phyloP scores from a whole-genome alignment of 2,113 vertebrate species.

The Tichodroma muraria region DNA sequence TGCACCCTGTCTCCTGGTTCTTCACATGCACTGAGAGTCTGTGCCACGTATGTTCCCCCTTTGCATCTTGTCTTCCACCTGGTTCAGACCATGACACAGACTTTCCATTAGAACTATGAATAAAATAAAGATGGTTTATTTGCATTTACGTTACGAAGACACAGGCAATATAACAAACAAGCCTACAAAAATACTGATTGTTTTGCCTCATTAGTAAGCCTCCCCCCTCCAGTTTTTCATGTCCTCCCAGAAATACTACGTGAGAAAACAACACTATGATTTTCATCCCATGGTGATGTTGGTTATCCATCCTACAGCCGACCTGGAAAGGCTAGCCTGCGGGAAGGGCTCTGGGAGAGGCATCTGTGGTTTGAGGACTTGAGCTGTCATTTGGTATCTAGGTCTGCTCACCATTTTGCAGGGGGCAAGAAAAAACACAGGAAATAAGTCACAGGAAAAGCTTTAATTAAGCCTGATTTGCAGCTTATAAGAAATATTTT shows the following conservation, averaged over 20 bases:
- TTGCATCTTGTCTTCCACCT: slow-evolving; percentile 95
- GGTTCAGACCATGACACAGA: slow-evolving; percentile 99
- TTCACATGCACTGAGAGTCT: slow-evolving; percentile 99
- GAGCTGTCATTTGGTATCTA: background rate
- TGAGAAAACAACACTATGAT: background rate
- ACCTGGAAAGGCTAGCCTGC: background rate
- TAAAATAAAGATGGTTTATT: slow-evolving; percentile 90
- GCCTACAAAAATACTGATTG: background rate
- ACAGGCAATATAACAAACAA: slow-evolving; percentile 10
- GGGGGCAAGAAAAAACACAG: accelerated
- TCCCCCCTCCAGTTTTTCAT: background rate
- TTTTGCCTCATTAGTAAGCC: background rate
- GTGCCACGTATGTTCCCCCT: slow-evolving; percentile 94
- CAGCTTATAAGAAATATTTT: background rate
- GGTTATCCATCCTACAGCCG: background rate
- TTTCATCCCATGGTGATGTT: background rate
- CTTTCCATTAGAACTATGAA: slow-evolving; percentile 99
- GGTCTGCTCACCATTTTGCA: background rate
- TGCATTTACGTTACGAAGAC: slow-evolving; percentile 45
- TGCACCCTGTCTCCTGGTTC: slow-evolving; percentile 92
- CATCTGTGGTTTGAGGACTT: background rate
- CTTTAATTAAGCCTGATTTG: background rate
- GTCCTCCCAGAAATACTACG: background rate
- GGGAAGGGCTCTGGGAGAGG: background rate
- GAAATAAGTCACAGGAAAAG: background rate